Base-by-base conservation (phyloP, 2,888 invertebrate genomes). In the Tetranychus piercei region DNA sequence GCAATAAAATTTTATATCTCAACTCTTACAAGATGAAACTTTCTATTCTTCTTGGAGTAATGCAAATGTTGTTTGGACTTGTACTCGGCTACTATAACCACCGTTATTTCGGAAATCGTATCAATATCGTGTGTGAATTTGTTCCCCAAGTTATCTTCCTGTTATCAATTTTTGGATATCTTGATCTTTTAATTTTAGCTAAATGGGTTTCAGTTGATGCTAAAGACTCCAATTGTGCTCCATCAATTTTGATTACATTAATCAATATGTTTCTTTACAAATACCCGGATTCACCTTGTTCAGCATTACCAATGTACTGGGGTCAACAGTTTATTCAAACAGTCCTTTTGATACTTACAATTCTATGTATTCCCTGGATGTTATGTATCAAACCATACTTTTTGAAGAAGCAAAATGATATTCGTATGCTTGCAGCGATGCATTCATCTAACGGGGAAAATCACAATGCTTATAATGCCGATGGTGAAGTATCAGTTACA, bases 221-320 rank as follows among this genome's bases (percentile, higher is more conserved):
- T 3, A 78, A 71, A 8, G 77, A 73, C 43, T 72, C 88, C 0
- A 84, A 83, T 73, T 93, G 93, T 83, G 97, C 99, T 18, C 99
- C 99, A 0, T 94, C 94, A 0, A 91, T 99, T 82, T 87, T 99
- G 76, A 95, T 99, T 81, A 93, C 93, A 44, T 94, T 97, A 83
- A 99, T 99, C 84, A 96, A 97, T 85, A 99, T 99, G 99, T 92
- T 97, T 80, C 86, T 99, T 81, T 88, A 92, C 82, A 94, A 91
- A 82, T 81, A 82, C 66, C 76, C 76, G 43, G 74, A 72, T 20
- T 65, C 76, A n/a, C 77, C 78, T 67, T 80, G 80, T 72, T 77
- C 78, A 70, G 75, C 78, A 22, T 23, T 72, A 64, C 77, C 77
- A 20, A 78, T 80, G 76, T 80, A 79, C 76, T n/a, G 75, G 43